Percentiles rank a stretch among this genome's conserved stretches.
Evolutionary conservation across 1,140 invertebrate genomes (phyloP).

Genomic region (Lasaia peninsularis): DNA sequence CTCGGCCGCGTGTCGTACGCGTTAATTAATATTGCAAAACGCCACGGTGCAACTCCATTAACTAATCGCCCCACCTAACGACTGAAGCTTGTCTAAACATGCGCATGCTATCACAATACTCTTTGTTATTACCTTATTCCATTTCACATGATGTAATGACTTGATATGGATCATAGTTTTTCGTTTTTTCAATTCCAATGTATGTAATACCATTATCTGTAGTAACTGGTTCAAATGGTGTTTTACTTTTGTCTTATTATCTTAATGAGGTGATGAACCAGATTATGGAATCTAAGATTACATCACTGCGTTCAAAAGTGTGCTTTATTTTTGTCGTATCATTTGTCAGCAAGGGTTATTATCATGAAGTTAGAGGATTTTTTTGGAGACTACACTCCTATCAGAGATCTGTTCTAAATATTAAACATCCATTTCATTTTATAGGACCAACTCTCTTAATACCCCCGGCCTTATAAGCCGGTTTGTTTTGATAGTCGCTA

Average conservation of each 20-base stretch:
- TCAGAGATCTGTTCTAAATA: too few species aligned
- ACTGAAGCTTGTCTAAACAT: constrained; percentile 16
- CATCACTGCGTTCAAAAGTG: background rate
- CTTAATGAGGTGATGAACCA: background rate
- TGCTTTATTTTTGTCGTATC: background rate
- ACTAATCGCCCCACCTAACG: constrained; percentile 13
- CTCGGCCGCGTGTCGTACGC: background rate
- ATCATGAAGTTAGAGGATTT: too few species aligned
- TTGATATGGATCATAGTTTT: constrained; percentile 5
- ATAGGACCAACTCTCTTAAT: too few species aligned
- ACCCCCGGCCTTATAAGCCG: too few species aligned
- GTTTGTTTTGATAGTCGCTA: too few species aligned
- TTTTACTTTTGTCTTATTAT: constrained; percentile 5
- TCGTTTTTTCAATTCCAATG: constrained; percentile 9
- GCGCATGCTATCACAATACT: constrained; percentile 9
- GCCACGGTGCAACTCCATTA: constrained; percentile 6
- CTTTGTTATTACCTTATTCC: constrained; percentile 10
- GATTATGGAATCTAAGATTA: background rate
- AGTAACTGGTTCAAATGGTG: background rate
- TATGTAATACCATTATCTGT: constrained; percentile 9
- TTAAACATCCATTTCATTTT: too few species aligned
- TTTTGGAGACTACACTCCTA: too few species aligned
- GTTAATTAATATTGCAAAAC: constrained; percentile 5
- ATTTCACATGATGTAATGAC: constrained; percentile 2
- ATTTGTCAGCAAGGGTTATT: too few species aligned